phyloP scores from a whole-genome alignment of 1,140 invertebrate species.

The Musca vetustissima region DNA sequence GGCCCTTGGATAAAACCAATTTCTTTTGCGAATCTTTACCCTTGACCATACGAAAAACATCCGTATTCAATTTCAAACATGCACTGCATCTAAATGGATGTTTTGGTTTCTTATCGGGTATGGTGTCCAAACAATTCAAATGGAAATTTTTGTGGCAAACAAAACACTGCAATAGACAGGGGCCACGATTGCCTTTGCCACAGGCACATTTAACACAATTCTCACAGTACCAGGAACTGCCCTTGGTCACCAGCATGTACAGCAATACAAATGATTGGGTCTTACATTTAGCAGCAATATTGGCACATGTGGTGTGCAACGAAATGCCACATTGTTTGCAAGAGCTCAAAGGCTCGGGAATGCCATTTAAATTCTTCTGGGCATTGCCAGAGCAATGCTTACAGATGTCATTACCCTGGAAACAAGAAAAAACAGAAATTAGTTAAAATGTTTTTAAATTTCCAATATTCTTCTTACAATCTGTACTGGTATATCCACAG shows the following conservation, averaged over 20 bases:
- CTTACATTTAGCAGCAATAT: constrained; percentile 54
- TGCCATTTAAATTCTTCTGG: constrained; percentile 50
- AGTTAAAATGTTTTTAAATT: neutral
- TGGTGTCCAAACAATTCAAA: constrained; percentile 73
- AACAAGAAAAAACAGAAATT: neutral
- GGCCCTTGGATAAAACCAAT: constrained; percentile 13
- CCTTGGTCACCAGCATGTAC: constrained; percentile 61
- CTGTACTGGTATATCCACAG: constrained; percentile 39
- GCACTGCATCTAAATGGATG: constrained; percentile 64
- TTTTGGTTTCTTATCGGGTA: constrained; percentile 68
- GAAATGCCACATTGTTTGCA: constrained; percentile 52
- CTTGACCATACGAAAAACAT: constrained; percentile 7
- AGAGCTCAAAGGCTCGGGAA: constrained; percentile 51
- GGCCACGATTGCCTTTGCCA: constrained; percentile 64
- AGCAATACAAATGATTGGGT: constrained; percentile 60
- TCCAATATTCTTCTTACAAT: constrained; percentile 21
- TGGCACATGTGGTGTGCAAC: constrained; percentile 53
- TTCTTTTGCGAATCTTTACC: constrained; percentile 15
- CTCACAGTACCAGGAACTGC: constrained; percentile 81
- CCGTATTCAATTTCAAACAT: constrained; percentile 57
- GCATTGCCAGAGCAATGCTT: constrained; percentile 49
- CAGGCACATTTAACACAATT: constrained; percentile 81
- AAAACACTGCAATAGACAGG: constrained; percentile 79
- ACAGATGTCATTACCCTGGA: constrained; percentile 46
- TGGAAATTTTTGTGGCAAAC: constrained; percentile 79